Base-by-base conservation (phyloP, 1,140 invertebrate species). In the Parasteatoda tepidariorum region DNA sequence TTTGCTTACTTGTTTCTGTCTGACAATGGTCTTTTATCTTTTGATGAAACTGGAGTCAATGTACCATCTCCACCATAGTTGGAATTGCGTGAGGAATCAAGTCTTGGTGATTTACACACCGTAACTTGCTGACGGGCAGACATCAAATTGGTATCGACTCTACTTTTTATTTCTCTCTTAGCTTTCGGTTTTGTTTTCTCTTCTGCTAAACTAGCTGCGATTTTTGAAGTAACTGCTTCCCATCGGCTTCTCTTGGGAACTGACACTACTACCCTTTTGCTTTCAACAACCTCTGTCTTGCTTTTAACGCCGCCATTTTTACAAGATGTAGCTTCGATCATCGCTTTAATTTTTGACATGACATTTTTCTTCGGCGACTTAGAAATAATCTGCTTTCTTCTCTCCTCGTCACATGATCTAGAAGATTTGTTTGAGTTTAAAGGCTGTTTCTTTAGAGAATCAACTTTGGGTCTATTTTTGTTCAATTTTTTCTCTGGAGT, bases 161-260 rank as follows among this genome's bases (percentile, higher is more conserved):
- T 86, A 85, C 88, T 89, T 76, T 88, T 89, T 0, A 89, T 87
- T 81, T 90, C 89, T 31, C 85, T 83, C 74, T 88, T 89, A 2
- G 88, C 84, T 61, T 89, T 89, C 0, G 84, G 79, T n/a, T 84
- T 85, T 22, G 86, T 87, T 70, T 89, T 89, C 30, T 87, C 87
- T 70, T 86, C 85, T 11, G 81, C 83, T 9, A 84, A 75, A 48
- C 84, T 78, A 3, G 84, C 84, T 30, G 88, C 88, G 33, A 90
- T 89, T 68, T 89, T 87, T 6, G 88, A 88, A 87, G 89, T 90
- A 22, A 90, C 89, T 11, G 87, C 85, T 62, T 87, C 88, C 89
- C 89, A 90, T 83, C 89, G 88, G 84, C 88, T 89, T 75, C 89
- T 89, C 2, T 88, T 88, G 3, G 87, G 87, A 9, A 22, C 48